Percentiles rank a stretch among this genome's conserved stretches.
Evolutionary conservation across 2,888 invertebrate genomes (phyloP).

Genomic region (Eristalis pertinax): DNA sequence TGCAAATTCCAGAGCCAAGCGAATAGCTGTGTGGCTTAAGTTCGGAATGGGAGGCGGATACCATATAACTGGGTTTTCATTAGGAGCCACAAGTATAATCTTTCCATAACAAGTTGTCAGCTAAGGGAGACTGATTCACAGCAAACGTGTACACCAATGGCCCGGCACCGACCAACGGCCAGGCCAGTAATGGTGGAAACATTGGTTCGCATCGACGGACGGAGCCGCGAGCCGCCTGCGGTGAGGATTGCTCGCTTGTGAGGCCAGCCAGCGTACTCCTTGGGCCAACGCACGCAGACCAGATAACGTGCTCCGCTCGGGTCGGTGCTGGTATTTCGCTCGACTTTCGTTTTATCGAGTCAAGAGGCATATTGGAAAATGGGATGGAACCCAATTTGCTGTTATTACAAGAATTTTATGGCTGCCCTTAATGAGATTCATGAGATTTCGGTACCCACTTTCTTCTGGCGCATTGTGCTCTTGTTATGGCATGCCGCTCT

Average conservation of each 20-base stretch:
- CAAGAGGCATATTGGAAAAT: slow-evolving; percentile 73
- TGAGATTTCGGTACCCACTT: slow-evolving; percentile 74
- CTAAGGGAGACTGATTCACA: slow-evolving; percentile 53
- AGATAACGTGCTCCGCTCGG: slow-evolving; percentile 53
- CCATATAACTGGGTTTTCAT: slow-evolving; percentile 75
- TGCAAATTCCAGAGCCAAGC: slow-evolving; percentile 13
- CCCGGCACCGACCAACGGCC: slow-evolving; percentile 33
- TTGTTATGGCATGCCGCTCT: slow-evolving; percentile 30
- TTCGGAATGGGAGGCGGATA: slow-evolving; percentile 74
- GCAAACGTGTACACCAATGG: slow-evolving; percentile 45
- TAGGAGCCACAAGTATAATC: slow-evolving; percentile 67
- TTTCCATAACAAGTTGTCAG: slow-evolving; percentile 64
- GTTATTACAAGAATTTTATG: slow-evolving; percentile 77
- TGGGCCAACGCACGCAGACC: slow-evolving; percentile 49
- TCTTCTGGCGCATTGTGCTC: slow-evolving; percentile 56
- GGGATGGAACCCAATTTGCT: slow-evolving; percentile 76
- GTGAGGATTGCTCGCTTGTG: slow-evolving; percentile 1
- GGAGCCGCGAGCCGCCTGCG: slow-evolving; percentile 9
- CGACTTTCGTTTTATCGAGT: slow-evolving; percentile 65
- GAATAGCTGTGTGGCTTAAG: slow-evolving; percentile 50
- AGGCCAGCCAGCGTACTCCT: slow-evolving; percentile 55
- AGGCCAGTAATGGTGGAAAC: slow-evolving; percentile 43
- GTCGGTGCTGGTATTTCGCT: slow-evolving; percentile 52
- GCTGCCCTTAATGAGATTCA: slow-evolving; percentile 77
- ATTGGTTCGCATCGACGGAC: slow-evolving; percentile 2